Conservation (phyloP, 2,888 invertebrate species). For the Dynastes tityus region DNA sequence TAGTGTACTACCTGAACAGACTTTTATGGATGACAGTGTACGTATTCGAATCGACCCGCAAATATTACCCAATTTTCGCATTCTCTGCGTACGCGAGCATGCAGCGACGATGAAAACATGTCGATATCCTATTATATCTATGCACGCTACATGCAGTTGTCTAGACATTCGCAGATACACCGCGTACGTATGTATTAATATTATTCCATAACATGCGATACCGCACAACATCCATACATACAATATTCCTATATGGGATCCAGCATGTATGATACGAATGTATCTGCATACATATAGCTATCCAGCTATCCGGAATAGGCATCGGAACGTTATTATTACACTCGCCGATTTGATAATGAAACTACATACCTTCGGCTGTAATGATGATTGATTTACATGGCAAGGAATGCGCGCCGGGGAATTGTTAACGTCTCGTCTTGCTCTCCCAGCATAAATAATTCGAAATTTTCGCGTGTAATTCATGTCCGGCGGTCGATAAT, state of each 20-base stretch:
- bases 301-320: conserved; percentile 9
- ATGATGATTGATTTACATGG: conserved; percentile 52
- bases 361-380: conserved; percentile 49
- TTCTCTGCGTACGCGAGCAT: neutral
- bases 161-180: neutral
- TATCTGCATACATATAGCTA: neutral
- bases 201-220: neutral
- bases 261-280: neutral
- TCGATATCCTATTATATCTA: conserved; percentile 24
- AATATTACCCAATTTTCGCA: conserved; percentile 20
- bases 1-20: too few relatives aligned
- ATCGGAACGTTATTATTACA: conserved; percentile 42
- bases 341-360: conserved; percentile 51
- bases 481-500: conserved; percentile 31
- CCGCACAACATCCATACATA: neutral
- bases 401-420: conserved; percentile 49
- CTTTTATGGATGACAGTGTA: too few relatives aligned
- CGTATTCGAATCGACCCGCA: conserved; percentile 6
- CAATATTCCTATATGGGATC: neutral
- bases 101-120: conserved; percentile 13
- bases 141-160: neutral
- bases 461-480: conserved; percentile 49
- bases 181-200: neutral
- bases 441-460: conserved; percentile 49
- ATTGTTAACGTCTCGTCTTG: conserved; percentile 50